Evolutionary conservation across 2,888 invertebrate species (phyloP).

Genomic region (Microplitis deprimator): DNA sequence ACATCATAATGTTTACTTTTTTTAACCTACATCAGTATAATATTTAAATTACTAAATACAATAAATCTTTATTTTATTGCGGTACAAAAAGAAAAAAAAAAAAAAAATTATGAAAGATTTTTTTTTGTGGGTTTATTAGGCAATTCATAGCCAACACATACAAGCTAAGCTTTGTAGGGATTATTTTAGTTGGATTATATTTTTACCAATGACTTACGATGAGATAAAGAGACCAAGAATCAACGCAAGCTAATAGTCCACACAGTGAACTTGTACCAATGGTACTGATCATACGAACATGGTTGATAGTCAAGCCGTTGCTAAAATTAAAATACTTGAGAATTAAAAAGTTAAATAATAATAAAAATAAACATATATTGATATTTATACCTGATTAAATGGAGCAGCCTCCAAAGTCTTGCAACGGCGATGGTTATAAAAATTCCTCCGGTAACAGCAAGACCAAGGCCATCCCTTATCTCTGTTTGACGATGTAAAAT

Average conservation of each 20-base stretch:
- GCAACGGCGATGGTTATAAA: conserved; percentile 55
- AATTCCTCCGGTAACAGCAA: conserved; percentile 52
- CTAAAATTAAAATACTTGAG: conserved; percentile 51
- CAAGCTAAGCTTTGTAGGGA: neutral
- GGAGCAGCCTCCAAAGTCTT: conserved; percentile 55
- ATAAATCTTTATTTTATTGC: conserved; percentile 25
- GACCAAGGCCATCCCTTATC: conserved; percentile 52
- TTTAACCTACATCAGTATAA: conserved; percentile 53
- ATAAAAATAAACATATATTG: neutral
- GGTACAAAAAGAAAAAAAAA: neutral
- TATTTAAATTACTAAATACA: conserved; percentile 20
- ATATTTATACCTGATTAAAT: conserved; percentile 53
- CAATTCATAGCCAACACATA: neutral
- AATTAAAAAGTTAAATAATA: conserved; percentile 13
- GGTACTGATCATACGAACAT: conserved; percentile 58
- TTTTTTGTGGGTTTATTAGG: neutral
- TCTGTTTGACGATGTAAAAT: conserved; percentile 60
- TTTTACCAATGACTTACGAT: conserved; percentile 56
- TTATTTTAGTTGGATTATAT: conserved; percentile 11
- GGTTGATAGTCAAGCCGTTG: conserved; percentile 51
- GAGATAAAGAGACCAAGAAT: conserved; percentile 60
- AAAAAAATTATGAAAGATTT: neutral
- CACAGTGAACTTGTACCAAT: conserved; percentile 56
- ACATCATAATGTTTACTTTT: conserved; percentile 53
- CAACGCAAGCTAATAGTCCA: conserved; percentile 60